phyloP scores from a whole-genome alignment of 2,888 invertebrate genomes.

The Sinohyriopsis cumingii region DNA sequence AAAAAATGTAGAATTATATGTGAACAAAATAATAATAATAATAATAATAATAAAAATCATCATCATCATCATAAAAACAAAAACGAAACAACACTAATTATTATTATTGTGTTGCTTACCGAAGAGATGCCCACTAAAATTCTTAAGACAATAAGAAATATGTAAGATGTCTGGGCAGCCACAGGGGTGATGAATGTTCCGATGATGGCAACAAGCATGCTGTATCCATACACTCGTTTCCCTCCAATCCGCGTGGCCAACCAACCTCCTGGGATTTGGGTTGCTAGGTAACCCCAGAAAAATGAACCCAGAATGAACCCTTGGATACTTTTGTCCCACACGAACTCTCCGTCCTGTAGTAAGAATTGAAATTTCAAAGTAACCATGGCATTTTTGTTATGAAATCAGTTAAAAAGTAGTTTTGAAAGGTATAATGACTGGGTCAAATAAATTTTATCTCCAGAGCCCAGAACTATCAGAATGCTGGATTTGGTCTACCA shows the following conservation, averaged over 20 bases:
- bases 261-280: slow-evolving; percentile 65
- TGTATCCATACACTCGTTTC: slow-evolving; percentile 57
- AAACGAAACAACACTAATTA: too few species aligned
- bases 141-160: slow-evolving; percentile 53
- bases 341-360: slow-evolving; percentile 53
- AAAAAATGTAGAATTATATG: too few species aligned
- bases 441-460: too few species aligned
- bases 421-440: too few species aligned
- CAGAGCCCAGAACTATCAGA: too few species aligned
- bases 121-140: slow-evolving; percentile 55
- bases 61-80: too few species aligned
- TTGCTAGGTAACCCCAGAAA: slow-evolving; percentile 64
- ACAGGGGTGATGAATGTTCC: slow-evolving; percentile 63
- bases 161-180: slow-evolving; percentile 48
- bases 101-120: slow-evolving; percentile 38
- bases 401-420: too few species aligned
- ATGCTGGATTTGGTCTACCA: too few species aligned
- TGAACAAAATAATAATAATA: too few species aligned
- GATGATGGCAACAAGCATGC: slow-evolving; percentile 56
- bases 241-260: slow-evolving; percentile 65
- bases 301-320: slow-evolving; percentile 61
- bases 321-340: slow-evolving; percentile 57
- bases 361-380: too few species aligned
- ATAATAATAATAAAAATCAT: too few species aligned
- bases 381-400: too few species aligned